These are phyloP conservation scores for Solenopsis invicta DNA, from an alignment of 1,140 invertebrate genomes.

Conservation along the genomic window DNA sequence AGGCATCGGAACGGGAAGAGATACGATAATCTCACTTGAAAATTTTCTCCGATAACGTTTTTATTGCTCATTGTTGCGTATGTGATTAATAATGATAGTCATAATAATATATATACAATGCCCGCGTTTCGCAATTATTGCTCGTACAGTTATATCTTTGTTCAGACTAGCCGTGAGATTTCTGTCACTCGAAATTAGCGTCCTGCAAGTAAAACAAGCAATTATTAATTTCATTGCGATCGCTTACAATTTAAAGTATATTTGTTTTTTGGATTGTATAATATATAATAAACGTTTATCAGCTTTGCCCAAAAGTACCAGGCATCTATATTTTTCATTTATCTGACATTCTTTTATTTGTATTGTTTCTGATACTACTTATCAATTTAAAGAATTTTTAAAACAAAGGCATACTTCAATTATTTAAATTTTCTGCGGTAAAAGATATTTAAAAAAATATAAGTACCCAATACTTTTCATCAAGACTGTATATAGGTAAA, in stretches of 20 bases:
- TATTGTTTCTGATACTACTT: too few species aligned
- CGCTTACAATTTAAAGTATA: not conserved
- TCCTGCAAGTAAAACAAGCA: constrained; percentile 55
- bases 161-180: constrained; percentile 52
- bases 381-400: too few species aligned
- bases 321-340: too few species aligned
- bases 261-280: not conserved
- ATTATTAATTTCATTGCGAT: not conserved
- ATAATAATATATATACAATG: not conserved
- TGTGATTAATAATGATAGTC: constrained; percentile 18
- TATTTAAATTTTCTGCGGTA: too few species aligned
- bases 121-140: constrained; percentile 4
- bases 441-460: too few species aligned
- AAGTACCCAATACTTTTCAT: too few species aligned
- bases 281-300: not conserved
- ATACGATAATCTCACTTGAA: constrained; percentile 24
- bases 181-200: constrained; percentile 54
- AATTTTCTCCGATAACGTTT: constrained; percentile 24
- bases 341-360: too few species aligned
- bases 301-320: too few species aligned
- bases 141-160: not conserved
- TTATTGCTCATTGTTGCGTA: constrained; percentile 16
- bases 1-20: constrained; percentile 8
- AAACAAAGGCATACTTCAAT: too few species aligned
- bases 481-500: not conserved